These are phyloP conservation scores for Zele albiditarsus DNA, from an alignment of 2,888 invertebrate species.

Conservation along the genomic window DNA sequence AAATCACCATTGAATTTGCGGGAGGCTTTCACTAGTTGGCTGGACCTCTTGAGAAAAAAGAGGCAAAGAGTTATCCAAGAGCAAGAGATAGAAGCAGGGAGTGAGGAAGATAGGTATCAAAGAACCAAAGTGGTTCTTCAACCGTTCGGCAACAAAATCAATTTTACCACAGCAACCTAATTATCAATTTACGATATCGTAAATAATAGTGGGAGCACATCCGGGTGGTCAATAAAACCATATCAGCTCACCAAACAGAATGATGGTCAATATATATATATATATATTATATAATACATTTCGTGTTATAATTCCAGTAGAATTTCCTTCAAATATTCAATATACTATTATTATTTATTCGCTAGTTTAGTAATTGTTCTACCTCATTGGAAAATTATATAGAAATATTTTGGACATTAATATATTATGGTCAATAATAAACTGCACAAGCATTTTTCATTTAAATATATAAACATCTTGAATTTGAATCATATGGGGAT, in stretches of 20 bases:
- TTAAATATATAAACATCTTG: no score
- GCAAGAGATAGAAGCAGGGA: conserved; percentile 15
- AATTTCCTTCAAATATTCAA: no score
- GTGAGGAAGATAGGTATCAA: conserved; percentile 33
- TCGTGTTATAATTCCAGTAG: no score
- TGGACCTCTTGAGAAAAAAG: conserved; percentile 21
- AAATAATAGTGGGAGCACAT: conserved; percentile 45
- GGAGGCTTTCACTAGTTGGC: conserved; percentile 36
- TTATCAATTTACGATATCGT: conserved; percentile 63
- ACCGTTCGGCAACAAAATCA: conserved; percentile 52
- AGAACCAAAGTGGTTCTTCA: conserved; percentile 33
- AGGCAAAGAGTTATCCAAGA: conserved; percentile 35
- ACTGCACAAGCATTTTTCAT: no score
- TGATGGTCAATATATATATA: background rate
- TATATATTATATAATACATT: no score
- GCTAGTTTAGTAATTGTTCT: no score
- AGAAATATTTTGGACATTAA: no score
- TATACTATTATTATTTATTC: no score
- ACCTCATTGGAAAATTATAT: no score
- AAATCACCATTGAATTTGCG: conserved; percentile 69
- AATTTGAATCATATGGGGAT: no score
- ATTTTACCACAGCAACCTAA: conserved; percentile 56
- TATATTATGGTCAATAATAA: no score
- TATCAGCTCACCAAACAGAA: background rate
- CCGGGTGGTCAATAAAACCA: conserved; percentile 27